phyloP scores from a whole-genome alignment of 1,140 invertebrate species.

The Drosophila funebris region DNA sequence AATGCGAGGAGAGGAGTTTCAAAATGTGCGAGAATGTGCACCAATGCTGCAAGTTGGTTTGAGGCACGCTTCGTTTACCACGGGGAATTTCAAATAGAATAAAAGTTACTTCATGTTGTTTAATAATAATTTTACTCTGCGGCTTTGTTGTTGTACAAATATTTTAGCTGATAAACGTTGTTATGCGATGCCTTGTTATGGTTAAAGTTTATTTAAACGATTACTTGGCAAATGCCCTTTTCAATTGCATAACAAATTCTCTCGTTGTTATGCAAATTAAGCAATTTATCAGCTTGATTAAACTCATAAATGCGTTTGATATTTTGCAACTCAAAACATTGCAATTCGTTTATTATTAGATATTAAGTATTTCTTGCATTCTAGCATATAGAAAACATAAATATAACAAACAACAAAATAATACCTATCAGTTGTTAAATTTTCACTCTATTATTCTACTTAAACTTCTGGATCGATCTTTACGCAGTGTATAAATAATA shows the following conservation, averaged over 20 bases:
- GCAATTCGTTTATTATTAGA: neutral
- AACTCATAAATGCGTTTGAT: neutral
- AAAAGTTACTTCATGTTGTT: conserved; percentile 59
- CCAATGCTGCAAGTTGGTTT: conserved; percentile 47
- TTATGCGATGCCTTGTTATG: conserved; percentile 6
- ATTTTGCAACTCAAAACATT: neutral
- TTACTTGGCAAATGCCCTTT: neutral
- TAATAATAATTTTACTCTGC: conserved; percentile 61
- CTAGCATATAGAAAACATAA: neutral
- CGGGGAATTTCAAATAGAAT: conserved; percentile 69
- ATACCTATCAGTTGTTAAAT: too few relatives aligned
- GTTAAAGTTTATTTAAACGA: neutral
- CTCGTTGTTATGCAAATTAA: conserved; percentile 3
- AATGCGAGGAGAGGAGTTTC: neutral
- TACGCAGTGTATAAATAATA: too few relatives aligned
- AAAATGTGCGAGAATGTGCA: conserved; percentile 56
- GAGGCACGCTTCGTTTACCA: conserved; percentile 68
- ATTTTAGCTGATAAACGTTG: conserved; percentile 20
- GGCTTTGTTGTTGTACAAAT: conserved; percentile 22
- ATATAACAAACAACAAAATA: too few relatives aligned
- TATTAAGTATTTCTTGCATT: neutral
- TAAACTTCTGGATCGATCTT: too few relatives aligned
- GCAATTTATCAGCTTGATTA: neutral
- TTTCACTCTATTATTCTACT: too few relatives aligned
- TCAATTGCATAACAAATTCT: neutral